These are phyloP conservation scores for Laothoe populi DNA, from an alignment of 2,888 invertebrate genomes.

Conservation along the genomic window DNA sequence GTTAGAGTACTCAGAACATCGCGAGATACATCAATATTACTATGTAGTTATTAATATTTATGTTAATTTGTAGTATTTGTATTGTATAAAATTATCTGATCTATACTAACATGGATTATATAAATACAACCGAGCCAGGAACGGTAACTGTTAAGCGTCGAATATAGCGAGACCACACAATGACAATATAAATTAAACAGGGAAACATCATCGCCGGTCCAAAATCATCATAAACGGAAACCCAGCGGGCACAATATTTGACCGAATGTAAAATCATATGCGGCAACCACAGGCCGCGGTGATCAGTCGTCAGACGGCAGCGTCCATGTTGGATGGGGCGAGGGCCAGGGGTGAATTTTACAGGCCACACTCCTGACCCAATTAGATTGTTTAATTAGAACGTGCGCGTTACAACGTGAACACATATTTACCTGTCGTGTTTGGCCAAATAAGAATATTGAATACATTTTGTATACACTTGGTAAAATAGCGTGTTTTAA, in stretches of 20 bases:
- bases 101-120: not conserved
- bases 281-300: not conserved
- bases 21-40: too few species aligned
- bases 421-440: constrained; percentile 36
- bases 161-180: constrained; percentile 10
- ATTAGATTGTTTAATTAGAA: constrained; percentile 55
- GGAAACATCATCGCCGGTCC: constrained; percentile 10
- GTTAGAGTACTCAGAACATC: too few species aligned
- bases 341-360: constrained; percentile 8
- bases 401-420: constrained; percentile 36
- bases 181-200: constrained; percentile 8
- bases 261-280: constrained; percentile 17
- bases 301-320: not conserved
- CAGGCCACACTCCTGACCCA: constrained; percentile 43
- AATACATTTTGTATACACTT: constrained; percentile 23
- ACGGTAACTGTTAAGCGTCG: constrained; percentile 6
- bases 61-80: not conserved
- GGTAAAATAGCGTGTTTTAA: constrained; percentile 21
- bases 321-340: constrained; percentile 20
- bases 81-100: not conserved
- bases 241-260: constrained; percentile 17
- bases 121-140: not conserved
- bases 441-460: constrained; percentile 27
- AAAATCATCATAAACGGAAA: constrained; percentile 22
- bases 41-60: too few species aligned